Percentiles rank a stretch among this genome's conserved stretches.
These are phyloP conservation scores for Caenorhabditis sp. DNA, from an alignment of 2,888 invertebrate genomes.

Conservation along the genomic window DNA sequence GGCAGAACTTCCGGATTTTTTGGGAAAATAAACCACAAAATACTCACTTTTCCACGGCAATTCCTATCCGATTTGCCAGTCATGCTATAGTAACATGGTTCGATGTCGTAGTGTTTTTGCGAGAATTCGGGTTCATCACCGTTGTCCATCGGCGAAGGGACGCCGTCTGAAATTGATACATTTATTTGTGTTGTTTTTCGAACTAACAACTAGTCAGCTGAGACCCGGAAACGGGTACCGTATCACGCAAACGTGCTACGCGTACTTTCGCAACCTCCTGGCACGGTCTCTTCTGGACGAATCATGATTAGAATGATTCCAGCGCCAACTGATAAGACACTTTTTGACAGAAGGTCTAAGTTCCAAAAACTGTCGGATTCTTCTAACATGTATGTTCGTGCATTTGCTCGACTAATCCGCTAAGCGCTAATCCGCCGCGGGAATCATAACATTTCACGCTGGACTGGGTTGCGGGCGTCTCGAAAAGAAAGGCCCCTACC, in stretches of 20 bases:
- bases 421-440: constrained; percentile 52
- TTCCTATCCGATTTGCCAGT: constrained; percentile 59
- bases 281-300: not conserved
- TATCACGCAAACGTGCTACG: not conserved
- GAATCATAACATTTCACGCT: constrained; percentile 52
- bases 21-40: not conserved
- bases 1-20: not conserved
- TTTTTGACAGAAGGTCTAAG: not conserved
- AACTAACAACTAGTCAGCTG: too few species aligned
- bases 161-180: constrained; percentile 59
- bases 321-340: not conserved
- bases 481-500: constrained; percentile 27
- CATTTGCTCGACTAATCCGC: constrained; percentile 52
- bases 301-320: not conserved
- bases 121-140: constrained; percentile 58
- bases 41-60: constrained; percentile 63
- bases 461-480: constrained; percentile 26
- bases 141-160: constrained; percentile 49
- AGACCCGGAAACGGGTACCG: not conserved
- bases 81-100: constrained; percentile 64
- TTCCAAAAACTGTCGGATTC: constrained; percentile 23
- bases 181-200: not conserved
- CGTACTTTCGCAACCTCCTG: constrained; percentile 18
- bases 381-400: constrained; percentile 42
- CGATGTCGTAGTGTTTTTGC: constrained; percentile 58